Evolutionary conservation across 2,113 vertebrate species (phyloP).

Genomic region (Noturus placidus): DNA sequence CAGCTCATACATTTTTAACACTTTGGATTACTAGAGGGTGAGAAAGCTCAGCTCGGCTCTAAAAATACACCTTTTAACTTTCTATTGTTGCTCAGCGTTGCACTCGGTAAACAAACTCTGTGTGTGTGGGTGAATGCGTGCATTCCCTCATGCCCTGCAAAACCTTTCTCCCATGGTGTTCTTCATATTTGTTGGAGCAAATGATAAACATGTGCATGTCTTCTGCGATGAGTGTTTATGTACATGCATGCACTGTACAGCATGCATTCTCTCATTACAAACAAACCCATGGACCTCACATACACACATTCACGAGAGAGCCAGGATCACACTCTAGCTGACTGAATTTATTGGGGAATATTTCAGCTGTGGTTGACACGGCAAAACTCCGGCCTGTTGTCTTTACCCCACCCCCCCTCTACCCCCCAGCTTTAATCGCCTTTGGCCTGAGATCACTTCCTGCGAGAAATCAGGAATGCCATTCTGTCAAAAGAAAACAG

Average conservation of each 20-base stretch:
- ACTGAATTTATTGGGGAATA: conserved; percentile 92
- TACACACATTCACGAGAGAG: conserved; percentile 58
- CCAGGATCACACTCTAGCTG: conserved; percentile 75
- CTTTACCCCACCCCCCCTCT: conserved; percentile 81
- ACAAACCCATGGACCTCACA: conserved; percentile 22
- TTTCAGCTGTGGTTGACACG: conserved; percentile 91
- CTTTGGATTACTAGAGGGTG: conserved; percentile 64
- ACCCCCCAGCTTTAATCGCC: conserved; percentile 88
- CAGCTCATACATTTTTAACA: conserved; percentile 73
- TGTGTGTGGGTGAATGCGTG: conserved; percentile 36
- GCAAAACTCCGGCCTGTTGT: conserved; percentile 83
- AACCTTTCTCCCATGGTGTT: conserved; percentile 30
- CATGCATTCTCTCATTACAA: conserved; percentile 45
- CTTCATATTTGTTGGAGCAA: conserved; percentile 16
- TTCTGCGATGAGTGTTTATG: conserved; percentile 22
- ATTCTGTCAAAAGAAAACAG: conserved; percentile 99
- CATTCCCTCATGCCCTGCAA: conserved; percentile 14
- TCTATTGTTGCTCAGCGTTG: conserved; percentile 54
- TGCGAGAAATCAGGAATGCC: conserved; percentile 98
- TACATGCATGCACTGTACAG: conserved; percentile 46
- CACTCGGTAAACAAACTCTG: conserved; percentile 24
- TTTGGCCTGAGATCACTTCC: conserved; percentile 94
- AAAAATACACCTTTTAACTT: conserved; percentile 67
- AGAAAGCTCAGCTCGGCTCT: conserved; percentile 57
- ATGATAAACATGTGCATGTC: conserved; percentile 68